Evolutionary conservation across 2,113 vertebrate species (phyloP).

Genomic region (Tupaia tana): DNA sequence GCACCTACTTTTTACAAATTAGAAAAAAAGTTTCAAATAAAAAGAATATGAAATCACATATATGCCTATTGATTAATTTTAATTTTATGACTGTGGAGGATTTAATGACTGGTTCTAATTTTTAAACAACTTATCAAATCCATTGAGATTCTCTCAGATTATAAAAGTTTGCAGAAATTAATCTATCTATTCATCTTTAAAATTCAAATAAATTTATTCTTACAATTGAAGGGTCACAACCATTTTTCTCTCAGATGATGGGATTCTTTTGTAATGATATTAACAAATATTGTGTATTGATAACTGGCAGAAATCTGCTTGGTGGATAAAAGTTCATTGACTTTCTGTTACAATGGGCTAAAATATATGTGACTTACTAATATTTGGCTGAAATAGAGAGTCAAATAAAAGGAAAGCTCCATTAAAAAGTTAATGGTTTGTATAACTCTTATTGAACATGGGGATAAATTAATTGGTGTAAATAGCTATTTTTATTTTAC

Average conservation of each 20-base stretch:
- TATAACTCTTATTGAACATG: not conserved
- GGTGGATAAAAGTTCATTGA: not conserved
- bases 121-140: not conserved
- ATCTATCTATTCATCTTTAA: not conserved
- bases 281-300: not conserved
- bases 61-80: not conserved
- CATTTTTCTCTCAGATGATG: not conserved
- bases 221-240: not conserved
- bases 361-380: slow-evolving; percentile 15
- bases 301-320: not conserved
- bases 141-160: not conserved
- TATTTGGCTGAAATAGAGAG: not conserved
- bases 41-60: not conserved
- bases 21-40: not conserved
- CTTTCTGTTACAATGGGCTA: not conserved
- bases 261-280: not conserved
- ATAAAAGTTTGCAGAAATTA: not conserved
- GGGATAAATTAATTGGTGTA: not conserved
- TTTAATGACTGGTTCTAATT: not conserved
- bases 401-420: not conserved
- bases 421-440: slow-evolving; percentile 37
- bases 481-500: slow-evolving; percentile 4
- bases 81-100: not conserved
- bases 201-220: not conserved
- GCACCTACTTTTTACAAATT: not conserved